Conservation (phyloP, 2,888 invertebrate species). For the Apeira syringaria region DNA sequence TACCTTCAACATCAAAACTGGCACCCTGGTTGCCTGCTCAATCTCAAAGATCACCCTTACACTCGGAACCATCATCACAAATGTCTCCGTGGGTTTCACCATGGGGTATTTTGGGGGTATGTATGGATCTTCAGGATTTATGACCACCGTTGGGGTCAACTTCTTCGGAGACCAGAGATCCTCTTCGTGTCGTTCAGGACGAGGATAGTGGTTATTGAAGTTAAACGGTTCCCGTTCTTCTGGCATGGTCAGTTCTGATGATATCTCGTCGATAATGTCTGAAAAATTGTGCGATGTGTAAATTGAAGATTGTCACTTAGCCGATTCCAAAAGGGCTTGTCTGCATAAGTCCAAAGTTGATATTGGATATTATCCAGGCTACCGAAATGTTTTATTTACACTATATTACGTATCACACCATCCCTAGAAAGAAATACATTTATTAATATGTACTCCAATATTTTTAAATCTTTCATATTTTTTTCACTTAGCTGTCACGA, state of each 20-base stretch:
- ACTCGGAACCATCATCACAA: constrained; percentile 80
- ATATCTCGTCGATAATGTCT: constrained; percentile 79
- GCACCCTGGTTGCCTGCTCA: constrained; percentile 73
- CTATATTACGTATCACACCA: too few species aligned
- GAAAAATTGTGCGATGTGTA: too few species aligned
- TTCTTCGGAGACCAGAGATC: constrained; percentile 90
- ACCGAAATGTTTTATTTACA: too few species aligned
- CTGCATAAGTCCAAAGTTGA: too few species aligned
- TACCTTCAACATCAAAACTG: constrained; percentile 67
- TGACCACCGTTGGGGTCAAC: constrained; percentile 65
- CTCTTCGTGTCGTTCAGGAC: constrained; percentile 70
- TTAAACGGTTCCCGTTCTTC: constrained; percentile 78
- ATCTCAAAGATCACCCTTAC: constrained; percentile 86
- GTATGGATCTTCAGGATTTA: constrained; percentile 59
- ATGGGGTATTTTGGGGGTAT: constrained; percentile 61
- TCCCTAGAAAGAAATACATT: too few species aligned
- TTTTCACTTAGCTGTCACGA: too few species aligned
- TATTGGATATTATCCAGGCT: too few species aligned
- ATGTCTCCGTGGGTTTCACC: constrained; percentile 73
- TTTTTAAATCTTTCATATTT: too few species aligned
- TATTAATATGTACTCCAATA: too few species aligned
- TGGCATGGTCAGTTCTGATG: constrained; percentile 62
- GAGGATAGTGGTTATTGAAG: constrained; percentile 68
- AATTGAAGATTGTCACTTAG: too few species aligned
- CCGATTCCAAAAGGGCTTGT: too few species aligned